Percentiles rank a stretch among this genome's conserved stretches.
These are phyloP conservation scores for Procavia capensis DNA, from an alignment of 2,113 vertebrate species.

Conservation along the genomic window DNA sequence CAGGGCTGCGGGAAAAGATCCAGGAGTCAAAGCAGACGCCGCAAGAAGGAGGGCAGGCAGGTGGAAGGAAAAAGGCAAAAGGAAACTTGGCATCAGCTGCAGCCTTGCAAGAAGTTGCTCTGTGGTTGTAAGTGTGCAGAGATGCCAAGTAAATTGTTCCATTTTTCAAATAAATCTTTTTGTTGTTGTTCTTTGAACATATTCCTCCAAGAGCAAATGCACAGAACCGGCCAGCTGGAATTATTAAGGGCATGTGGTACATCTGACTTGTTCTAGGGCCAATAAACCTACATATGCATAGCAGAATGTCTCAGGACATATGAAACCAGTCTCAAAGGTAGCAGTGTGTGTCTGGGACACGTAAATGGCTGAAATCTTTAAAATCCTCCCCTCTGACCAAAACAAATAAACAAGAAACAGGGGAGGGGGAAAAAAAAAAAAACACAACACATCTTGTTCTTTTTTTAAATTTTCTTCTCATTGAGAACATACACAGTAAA, in stretches of 20 bases:
- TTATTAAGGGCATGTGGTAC: fast-evolving
- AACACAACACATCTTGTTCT: too few relatives aligned
- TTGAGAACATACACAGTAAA: neutral
- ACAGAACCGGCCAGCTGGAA: conserved; percentile 47
- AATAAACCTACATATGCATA: neutral
- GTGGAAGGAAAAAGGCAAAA: neutral
- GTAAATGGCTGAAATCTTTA: neutral
- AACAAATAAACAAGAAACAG: conserved; percentile 24
- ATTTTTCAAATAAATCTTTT: neutral
- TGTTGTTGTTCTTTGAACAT: neutral
- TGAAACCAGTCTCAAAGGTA: neutral
- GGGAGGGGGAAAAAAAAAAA: neutral
- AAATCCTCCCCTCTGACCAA: neutral
- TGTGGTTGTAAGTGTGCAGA: neutral
- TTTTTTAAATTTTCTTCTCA: neutral
- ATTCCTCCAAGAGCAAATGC: conserved; percentile 40
- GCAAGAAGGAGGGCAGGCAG: neutral
- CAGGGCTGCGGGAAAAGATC: neutral
- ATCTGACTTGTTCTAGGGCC: neutral
- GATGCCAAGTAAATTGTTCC: conserved; percentile 40
- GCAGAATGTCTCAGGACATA: neutral
- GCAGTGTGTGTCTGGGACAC: neutral
- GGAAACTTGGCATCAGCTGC: neutral
- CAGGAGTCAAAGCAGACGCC: neutral
- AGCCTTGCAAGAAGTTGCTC: neutral